Evolutionary conservation across 2,113 vertebrate genomes (phyloP).

Genomic region (Raphicerus campestris): DNA sequence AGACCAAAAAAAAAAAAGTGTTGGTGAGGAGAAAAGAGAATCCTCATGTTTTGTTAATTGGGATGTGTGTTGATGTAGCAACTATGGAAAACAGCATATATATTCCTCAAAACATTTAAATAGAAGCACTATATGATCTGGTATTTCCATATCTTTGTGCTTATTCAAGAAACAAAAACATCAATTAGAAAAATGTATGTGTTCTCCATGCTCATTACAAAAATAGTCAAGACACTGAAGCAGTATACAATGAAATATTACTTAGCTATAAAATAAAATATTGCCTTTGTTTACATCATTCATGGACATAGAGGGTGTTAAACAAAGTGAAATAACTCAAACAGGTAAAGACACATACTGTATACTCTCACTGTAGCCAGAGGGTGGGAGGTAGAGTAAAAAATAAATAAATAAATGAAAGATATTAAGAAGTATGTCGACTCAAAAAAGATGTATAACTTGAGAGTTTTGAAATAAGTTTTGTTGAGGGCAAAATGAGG

Average conservation of each 20-base stretch:
- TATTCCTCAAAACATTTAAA: not conserved
- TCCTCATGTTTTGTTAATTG: not conserved
- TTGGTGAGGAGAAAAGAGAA: not conserved
- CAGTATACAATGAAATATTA: not conserved
- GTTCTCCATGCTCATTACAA: not conserved
- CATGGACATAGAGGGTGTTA: not conserved
- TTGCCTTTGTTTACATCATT: not conserved
- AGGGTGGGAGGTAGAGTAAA: not conserved
- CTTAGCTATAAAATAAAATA: not conserved
- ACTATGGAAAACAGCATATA: not conserved
- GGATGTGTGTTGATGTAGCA: not conserved
- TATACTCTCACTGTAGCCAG: not conserved
- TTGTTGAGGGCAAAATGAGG: not conserved
- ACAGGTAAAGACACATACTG: not conserved
- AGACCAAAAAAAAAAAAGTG: not conserved
- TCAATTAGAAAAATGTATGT: not conserved
- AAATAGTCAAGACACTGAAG: not conserved
- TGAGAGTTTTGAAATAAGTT: not conserved
- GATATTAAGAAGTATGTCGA: not conserved
- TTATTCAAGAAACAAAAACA: not conserved
- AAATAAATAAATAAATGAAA: not conserved
- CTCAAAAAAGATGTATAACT: not conserved
- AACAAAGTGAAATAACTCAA: not conserved
- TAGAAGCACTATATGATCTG: not conserved
- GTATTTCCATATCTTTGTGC: not conserved